Conservation (phyloP, 2,113 vertebrate species). For the Elaphurus davidianus region DNA sequence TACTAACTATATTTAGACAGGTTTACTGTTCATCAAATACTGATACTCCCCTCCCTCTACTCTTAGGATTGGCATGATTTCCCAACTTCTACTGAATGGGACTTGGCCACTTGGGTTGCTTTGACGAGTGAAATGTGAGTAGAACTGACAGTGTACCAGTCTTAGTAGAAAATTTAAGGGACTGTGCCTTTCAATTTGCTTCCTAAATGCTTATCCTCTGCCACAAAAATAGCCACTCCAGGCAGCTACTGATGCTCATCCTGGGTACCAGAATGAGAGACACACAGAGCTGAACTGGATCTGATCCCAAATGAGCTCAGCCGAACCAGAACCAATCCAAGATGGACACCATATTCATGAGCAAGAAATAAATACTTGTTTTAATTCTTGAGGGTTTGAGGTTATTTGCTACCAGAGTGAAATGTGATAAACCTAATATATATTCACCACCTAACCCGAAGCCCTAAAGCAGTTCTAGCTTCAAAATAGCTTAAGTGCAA, state of each 20-base stretch:
- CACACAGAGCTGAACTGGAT: not conserved
- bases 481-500: not conserved
- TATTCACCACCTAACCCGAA: not conserved
- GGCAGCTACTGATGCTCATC: not conserved
- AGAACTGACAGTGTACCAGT: not conserved
- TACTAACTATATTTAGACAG: not conserved
- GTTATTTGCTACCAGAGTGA: not conserved
- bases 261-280: not conserved
- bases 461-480: not conserved
- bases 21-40: not conserved
- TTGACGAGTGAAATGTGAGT: not conserved
- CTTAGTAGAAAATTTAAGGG: not conserved
- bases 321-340: not conserved
- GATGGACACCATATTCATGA: not conserved
- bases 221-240: not conserved
- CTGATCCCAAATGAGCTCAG: not conserved
- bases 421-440: not conserved
- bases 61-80: not conserved
- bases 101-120: not conserved
- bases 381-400: not conserved
- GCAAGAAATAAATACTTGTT: not conserved
- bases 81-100: not conserved
- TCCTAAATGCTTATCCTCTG: not conserved
- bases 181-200: not conserved
- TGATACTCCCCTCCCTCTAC: not conserved